These are phyloP conservation scores for Euschistus heros DNA, from an alignment of 1,140 invertebrate species.

Conservation along the genomic window DNA sequence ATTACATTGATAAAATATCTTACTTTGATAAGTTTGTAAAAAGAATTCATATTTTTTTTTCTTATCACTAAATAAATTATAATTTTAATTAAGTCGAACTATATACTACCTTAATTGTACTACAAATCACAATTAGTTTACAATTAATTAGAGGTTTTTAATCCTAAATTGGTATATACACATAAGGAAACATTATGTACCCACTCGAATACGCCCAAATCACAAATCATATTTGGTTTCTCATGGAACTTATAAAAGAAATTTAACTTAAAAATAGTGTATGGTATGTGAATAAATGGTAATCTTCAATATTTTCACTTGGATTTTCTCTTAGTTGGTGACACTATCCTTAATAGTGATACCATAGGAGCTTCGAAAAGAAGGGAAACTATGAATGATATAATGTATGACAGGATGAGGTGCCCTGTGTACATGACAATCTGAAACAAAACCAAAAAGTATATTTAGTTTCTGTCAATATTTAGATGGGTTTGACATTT, in stretches of 20 bases:
- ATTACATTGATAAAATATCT: no score
- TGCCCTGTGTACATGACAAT: conserved; percentile 53
- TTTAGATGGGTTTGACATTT: no score
- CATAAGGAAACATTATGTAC: no score
- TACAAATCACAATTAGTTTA: background rate
- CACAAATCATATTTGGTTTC: conserved; percentile 5
- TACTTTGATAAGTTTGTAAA: no score
- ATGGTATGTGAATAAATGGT: no score
- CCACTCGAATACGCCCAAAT: no score
- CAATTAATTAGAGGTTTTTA: background rate
- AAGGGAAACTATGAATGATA: conserved; percentile 67
- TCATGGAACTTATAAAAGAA: background rate
- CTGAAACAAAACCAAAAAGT: conserved; percentile 37
- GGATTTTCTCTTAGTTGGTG: conserved; percentile 46
- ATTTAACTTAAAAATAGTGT: no score
- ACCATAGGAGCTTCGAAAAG: conserved; percentile 73
- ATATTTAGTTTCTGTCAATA: background rate
- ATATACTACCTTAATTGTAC: conserved; percentile 3
- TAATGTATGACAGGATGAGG: conserved; percentile 57
- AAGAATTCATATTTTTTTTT: no score
- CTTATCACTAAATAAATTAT: no score
- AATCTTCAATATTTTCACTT: conserved; percentile 32
- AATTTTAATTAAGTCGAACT: background rate
- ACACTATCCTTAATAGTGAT: conserved; percentile 69
- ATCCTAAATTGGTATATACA: no score